phyloP scores from a whole-genome alignment of 1,140 invertebrate species.

The Neelides sp. region DNA sequence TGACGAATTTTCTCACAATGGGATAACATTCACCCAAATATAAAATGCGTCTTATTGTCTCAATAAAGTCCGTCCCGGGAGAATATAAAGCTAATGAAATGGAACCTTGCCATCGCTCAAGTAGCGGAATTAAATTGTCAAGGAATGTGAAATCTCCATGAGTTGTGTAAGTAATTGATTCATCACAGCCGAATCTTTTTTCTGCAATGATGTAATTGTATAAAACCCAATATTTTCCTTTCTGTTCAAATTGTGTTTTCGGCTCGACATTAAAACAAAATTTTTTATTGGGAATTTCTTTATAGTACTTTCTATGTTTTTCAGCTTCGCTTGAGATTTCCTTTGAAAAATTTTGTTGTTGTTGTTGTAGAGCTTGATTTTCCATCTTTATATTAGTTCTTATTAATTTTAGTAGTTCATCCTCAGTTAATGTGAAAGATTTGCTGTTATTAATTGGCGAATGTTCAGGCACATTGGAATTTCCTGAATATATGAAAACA shows the following conservation, averaged over 20 bases:
- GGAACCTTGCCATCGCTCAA: slow-evolving; percentile 37
- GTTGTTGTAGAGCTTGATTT: no score
- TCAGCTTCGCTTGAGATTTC: no score
- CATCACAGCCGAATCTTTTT: slow-evolving; percentile 31
- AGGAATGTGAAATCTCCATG: slow-evolving; percentile 38
- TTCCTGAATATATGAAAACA: no score
- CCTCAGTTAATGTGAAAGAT: no score
- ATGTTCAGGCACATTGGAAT: no score
- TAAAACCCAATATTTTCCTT: slow-evolving; percentile 34
- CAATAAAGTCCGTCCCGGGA: slow-evolving; percentile 34
- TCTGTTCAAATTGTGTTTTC: slow-evolving; percentile 22
- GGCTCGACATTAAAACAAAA: not conserved
- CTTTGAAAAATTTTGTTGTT: no score
- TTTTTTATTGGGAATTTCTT: not conserved
- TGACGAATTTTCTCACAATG: slow-evolving; percentile 29
- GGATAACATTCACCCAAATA: slow-evolving; percentile 31
- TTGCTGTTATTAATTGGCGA: no score
- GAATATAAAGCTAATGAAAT: slow-evolving; percentile 39
- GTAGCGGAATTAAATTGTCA: slow-evolving; percentile 37
- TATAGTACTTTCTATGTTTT: no score
- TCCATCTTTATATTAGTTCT: no score
- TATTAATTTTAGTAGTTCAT: no score
- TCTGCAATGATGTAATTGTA: slow-evolving; percentile 34
- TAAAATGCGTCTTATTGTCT: slow-evolving; percentile 30
- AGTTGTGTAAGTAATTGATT: slow-evolving; percentile 39